Conservation (phyloP, 2,113 vertebrate species). For the human region GRCh38 chr2:31140001-31140500, state of each 20-base stretch:
- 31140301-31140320: slow-evolving; percentile 56
- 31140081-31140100: background rate
- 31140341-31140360: slow-evolving; percentile 63
- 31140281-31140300: background rate
- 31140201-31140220: background rate
- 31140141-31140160: background rate
- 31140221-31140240: background rate
- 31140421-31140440: background rate
- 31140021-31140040: background rate
- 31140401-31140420: slow-evolving; percentile 34
- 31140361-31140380: slow-evolving; percentile 77
- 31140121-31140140: background rate
- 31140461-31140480: background rate
- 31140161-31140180: background rate
- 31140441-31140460: background rate
- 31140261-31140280: slow-evolving; percentile 53
- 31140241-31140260: background rate
- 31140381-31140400: slow-evolving; percentile 72
- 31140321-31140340: slow-evolving; percentile 60
- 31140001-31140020: background rate
- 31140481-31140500: slow-evolving; percentile 14
- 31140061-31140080: background rate
- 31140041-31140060: background rate
- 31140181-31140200: background rate
- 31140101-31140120: background rate